Evolutionary conservation across 2,797 vertebrate genomes (phyloP).

Genomic region (Centroberyx gerrardi): DNA sequence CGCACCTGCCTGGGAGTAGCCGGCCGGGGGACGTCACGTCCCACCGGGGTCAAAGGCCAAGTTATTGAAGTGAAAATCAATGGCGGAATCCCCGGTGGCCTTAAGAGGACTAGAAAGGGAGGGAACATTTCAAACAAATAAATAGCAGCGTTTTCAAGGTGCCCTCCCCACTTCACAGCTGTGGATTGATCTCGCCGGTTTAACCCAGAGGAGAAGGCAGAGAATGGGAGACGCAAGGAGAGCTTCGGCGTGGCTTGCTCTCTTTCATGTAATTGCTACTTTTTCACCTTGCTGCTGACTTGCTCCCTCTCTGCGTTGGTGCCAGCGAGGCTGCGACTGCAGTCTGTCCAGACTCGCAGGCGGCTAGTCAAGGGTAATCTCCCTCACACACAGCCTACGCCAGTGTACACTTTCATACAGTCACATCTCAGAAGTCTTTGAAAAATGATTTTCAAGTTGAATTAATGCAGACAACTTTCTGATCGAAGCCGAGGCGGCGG

Average conservation of each 20-base stretch:
- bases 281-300: constrained; percentile 73
- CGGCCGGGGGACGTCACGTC: constrained; percentile 62
- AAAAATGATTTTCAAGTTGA: constrained; percentile 34
- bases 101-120: constrained; percentile 77
- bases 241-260: constrained; percentile 49
- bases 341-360: constrained; percentile 47
- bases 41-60: constrained; percentile 76
- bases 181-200: constrained; percentile 77
- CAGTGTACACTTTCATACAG: constrained; percentile 29
- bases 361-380: constrained; percentile 63
- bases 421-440: constrained; percentile 52
- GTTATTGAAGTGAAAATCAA: constrained; percentile 85
- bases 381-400: constrained; percentile 44
- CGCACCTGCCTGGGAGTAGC: constrained; percentile 62
- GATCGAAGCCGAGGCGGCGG: constrained; percentile 35
- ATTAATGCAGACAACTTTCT: constrained; percentile 44
- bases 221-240: constrained; percentile 60
- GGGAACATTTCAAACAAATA: constrained; percentile 84
- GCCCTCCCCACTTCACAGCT: constrained; percentile 82
- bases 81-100: constrained; percentile 72
- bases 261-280: constrained; percentile 71
- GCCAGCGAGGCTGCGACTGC: constrained; percentile 39
- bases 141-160: constrained; percentile 83
- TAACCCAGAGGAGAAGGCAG: constrained; percentile 70
- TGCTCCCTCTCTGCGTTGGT: constrained; percentile 29